phyloP scores from a whole-genome alignment of 2,888 invertebrate species.

The Cephus rjabovi region DNA sequence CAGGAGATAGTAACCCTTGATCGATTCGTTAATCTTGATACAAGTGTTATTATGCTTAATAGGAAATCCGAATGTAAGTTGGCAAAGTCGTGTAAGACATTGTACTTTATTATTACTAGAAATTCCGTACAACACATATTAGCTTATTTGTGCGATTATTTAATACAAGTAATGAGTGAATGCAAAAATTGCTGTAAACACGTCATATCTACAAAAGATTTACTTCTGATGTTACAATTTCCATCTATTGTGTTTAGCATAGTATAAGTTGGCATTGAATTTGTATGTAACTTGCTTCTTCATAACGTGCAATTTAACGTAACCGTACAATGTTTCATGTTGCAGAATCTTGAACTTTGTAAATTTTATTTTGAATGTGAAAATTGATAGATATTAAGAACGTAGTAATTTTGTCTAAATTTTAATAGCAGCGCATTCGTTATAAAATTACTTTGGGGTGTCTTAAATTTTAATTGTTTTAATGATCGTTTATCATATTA shows the following conservation, averaged over 20 bases:
- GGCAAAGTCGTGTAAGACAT: not conserved
- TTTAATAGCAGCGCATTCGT: not conserved
- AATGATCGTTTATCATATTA: not conserved
- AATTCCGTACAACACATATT: not conserved
- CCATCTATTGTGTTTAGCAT: not conserved
- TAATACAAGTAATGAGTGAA: not conserved
- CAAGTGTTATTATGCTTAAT: not conserved
- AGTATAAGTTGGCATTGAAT: not conserved
- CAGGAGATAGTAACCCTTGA: constrained; percentile 12
- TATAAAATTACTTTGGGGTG: not conserved
- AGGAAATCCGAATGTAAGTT: not conserved
- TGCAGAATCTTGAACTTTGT: not conserved
- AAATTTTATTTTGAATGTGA: not conserved
- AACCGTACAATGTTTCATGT: not conserved
- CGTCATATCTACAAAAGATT: not conserved
- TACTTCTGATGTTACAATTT: not conserved
- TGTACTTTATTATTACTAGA: not conserved
- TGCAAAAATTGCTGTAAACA: not conserved
- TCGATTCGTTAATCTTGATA: not conserved
- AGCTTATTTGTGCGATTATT: not conserved
- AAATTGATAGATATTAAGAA: not conserved
- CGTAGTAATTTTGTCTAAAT: not conserved
- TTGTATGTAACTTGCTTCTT: not conserved
- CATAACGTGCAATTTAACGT: not conserved
- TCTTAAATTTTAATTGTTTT: not conserved